Evolutionary conservation across 2,797 vertebrate genomes (phyloP), one percentile per base, ranked within the genome.

Genomic region (Astyanax mexicanus): DNA sequence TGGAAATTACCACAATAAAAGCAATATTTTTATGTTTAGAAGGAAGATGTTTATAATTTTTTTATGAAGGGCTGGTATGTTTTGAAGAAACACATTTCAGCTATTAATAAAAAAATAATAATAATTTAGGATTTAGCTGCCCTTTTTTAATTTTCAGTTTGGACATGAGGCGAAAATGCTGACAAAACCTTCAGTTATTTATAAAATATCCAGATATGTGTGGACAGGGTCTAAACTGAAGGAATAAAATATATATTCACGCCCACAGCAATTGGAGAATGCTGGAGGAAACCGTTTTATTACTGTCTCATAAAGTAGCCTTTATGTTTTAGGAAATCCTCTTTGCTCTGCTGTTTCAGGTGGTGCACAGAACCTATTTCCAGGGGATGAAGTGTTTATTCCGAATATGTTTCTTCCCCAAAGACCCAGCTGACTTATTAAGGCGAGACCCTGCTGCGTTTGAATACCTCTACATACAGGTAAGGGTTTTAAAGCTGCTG

Each of bases 381-480:
- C 96, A 99, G 25, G 97, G 96, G 86, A 99, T 99, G 98, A 96
- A 94, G 90, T 99, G 98, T 92, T 95, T 99, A 82, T 99, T 99
- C 86, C 95, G 98, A 81, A 93, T 99, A 85, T 97, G 96, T 90
- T 99, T 98, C 93, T 99, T 99, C 90, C 98, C 98, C 83, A 99
- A 99, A 91, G 98, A 99, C 85, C 97, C 97, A 0, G 95, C 95
- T 82, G 98, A 99, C 87, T 92, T 99, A 79, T 90, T 99, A 78
- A 95, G 91, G 85, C 93, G 94, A 68, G 97, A 99, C 84, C 97
- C 98, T 0, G 96, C 97, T 75, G 97, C 98, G 6, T 99, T 99
- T 4, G 98, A 99, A 91, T 99, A 99, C 88, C 93, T 99, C 57
- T 99, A 99, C 83, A 99, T 99, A 90, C 98, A 99, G 96, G 97